Conservation (phyloP, 2,888 invertebrate species). For the Calliphora vomitoria region DNA sequence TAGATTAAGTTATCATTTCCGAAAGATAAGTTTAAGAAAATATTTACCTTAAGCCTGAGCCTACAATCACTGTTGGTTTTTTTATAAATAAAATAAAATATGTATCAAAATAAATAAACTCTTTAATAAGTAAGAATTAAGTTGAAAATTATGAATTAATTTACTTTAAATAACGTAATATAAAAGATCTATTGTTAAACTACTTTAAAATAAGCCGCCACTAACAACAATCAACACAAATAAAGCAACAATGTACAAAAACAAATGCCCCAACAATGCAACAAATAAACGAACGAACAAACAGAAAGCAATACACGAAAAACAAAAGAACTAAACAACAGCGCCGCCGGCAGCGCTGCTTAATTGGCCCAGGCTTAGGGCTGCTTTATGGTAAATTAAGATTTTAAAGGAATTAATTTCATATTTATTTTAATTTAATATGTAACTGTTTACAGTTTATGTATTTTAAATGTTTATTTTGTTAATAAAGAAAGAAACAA, state of each 20-base stretch:
- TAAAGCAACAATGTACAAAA: background rate
- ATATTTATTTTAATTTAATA: slow-evolving; percentile 35
- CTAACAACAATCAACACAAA: slow-evolving; percentile 1
- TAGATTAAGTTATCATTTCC: background rate
- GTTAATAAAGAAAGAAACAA: background rate
- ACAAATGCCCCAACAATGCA: background rate
- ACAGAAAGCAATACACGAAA: background rate
- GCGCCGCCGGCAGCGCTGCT: slow-evolving; percentile 20
- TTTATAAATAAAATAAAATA: background rate
- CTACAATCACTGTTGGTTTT: background rate
- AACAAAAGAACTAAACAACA: slow-evolving; percentile 8
- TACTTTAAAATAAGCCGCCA: background rate
- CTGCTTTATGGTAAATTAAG: background rate
- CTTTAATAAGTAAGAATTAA: background rate
- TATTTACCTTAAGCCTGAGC: background rate
- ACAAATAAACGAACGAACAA: background rate
- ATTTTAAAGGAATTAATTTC: background rate
- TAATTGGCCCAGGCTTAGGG: slow-evolving; percentile 13
- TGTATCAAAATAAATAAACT: background rate
- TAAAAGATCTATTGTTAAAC: background rate
- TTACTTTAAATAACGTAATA: background rate
- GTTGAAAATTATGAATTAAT: slow-evolving; percentile 1
- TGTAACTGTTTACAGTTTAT: background rate
- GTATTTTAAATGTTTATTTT: background rate
- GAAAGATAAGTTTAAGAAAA: background rate